Percentiles rank a stretch among this genome's conserved stretches.
Evolutionary conservation across 92 coral and sea anemone species (phyloP).

Genomic region (Pocillopora grandis): DNA sequence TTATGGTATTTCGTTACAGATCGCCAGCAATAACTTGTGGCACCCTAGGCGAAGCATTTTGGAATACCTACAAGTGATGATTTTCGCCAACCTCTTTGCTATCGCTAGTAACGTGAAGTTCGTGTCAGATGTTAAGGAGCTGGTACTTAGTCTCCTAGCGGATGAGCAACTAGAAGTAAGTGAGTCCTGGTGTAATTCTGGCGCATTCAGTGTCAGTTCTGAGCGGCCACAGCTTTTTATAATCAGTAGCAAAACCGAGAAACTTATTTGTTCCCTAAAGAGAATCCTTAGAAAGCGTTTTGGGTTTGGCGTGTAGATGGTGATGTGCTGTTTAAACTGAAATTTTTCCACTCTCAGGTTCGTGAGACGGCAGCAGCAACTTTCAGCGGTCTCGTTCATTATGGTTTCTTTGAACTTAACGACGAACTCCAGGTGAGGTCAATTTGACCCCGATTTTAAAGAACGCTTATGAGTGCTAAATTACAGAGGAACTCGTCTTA

Average conservation of each 20-base stretch:
- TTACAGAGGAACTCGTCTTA: no score
- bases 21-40: conserved; percentile 85
- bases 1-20: conserved; percentile 16
- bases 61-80: conserved; percentile 90
- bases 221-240: background rate
- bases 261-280: background rate
- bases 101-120: conserved; percentile 68
- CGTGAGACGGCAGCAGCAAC: conserved; percentile 96
- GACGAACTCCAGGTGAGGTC: conserved; percentile 74
- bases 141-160: conserved; percentile 74
- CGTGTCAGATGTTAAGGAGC: conserved; percentile 70
- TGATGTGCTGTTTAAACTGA: no score
- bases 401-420: conserved; percentile 84
- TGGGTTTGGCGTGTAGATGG: no score
- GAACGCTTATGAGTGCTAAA: no score
- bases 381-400: conserved; percentile 91
- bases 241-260: background rate
- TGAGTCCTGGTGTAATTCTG: background rate
- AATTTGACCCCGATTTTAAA: background rate
- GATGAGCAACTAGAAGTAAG: conserved; percentile 93
- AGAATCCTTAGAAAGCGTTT: background rate
- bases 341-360: conserved; percentile 54
- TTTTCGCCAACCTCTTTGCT: conserved; percentile 84
- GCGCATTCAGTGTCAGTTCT: background rate
- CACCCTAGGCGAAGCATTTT: conserved; percentile 87